Conservation (phyloP, 1,140 invertebrate species). For the silkworm (Bombyx mori) region ASM3026992v2 NC_085113.1:9583501-9584000, state of each 20-base stretch:
- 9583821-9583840: no score
- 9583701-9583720: background rate
- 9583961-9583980: no score
- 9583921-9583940: no score
- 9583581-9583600: constrained; percentile 11
- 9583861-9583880: no score
- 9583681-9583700: constrained; percentile 2
- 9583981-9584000: no score
- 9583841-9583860: no score
- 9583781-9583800: no score
- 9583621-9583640: background rate
- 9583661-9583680: constrained; percentile 1
- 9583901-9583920: no score
- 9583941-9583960: no score
- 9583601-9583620: constrained; percentile 4
- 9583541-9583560: constrained; percentile 11
- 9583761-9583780: background rate
- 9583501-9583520: constrained; percentile 15
- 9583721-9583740: background rate
- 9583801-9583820: no score
- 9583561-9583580: constrained; percentile 15
- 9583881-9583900: no score
- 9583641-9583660: background rate
- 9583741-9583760: background rate
- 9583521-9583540: background rate